Evolutionary conservation across 1,140 invertebrate species (phyloP), one percentile per base, ranked within the genome.

Genomic region (Drosophila takahashii): DNA sequence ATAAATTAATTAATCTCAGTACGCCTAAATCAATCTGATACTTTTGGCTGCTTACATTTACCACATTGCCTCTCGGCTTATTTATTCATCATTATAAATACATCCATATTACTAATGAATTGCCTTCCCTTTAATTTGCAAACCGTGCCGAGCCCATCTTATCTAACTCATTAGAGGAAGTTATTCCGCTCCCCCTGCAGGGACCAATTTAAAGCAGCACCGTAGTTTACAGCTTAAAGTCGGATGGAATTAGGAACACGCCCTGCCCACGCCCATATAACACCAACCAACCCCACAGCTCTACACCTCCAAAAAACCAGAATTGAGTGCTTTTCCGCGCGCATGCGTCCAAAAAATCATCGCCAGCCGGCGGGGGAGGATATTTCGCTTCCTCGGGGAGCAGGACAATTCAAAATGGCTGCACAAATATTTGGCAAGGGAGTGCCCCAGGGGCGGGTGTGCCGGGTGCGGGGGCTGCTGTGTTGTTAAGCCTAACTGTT

Each of bases 341-440:
- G 81, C 81, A 76, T 79, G 80, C 80, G 80, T 72, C 47, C 10
- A 10, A 27, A 66, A 66, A 61, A 42, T 42, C 32, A 11, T 29
- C 52, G 44, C 16, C 50, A 39, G 34, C 16, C 9, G 18, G 37
- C 34, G 73, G 73, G 62, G 72, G 73, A 65, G 72, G 60, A 75
- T 51, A 65, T 51, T 32, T 3, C 13, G 3, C 22, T 27, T 60
- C 58, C 72, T 60, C 45, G 52, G 45, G 65, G 39, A 77, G 53
- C 50, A 73, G 79, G 73, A 77, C 62, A 72, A 51, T 89, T 79
- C 87, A 90, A 90, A 90, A 90, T 90, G 87, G 87, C 87, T 91
- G 80, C 76, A 56, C 74, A 90, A 90, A 90, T 91, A 90, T 90
- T 91, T 91, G 79, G 66, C 53, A 66, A 78, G 77, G 66, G 83